Base-by-base conservation (phyloP, 1,140 invertebrate species). In the Tenebrio molitor region DNA sequence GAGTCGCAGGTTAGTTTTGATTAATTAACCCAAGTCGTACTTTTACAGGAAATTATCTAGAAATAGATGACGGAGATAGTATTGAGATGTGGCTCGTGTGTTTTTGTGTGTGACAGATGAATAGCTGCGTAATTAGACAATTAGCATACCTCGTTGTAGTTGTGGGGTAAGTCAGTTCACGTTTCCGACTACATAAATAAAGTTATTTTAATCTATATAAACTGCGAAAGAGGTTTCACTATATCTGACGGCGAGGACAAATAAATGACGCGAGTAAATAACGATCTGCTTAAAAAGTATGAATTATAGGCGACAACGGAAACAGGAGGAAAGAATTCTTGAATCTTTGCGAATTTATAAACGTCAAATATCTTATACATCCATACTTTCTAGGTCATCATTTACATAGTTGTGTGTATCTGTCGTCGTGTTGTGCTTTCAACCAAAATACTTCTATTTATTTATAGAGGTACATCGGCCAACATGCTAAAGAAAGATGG, bases 391-490 rank as follows among this genome's bases (percentile, higher is more conserved):
- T 46, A 12, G 42, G 42, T 46, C 42, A 33, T 29, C 58, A 64
- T 64, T 64, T 64, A 64, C 58, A 29, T 36, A 64, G 14, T 25
- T 62, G 21, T 62, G 12, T 14, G 53, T 29, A 33, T 34, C 2
- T 64, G 14, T 64, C 29, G 29, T 34, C 58, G 25, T n/a, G n/a
- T 33, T 64, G 8, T 17, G 58, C 58, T 64, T 64, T 64, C 58
- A 64, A 64, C 58, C 15, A n/a, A 64, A 64, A 64, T 64, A 64
- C 53, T 33, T 17, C 15, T 36, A 36, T 64, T 64, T 64, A 64
- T 64, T 64, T 64, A 64, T 64, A 64, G 58, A 34, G 58, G n/a
- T 17, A 5, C 4, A 46, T 46, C 16, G n/a, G 36, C 29, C 29
- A 33, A 33, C 36, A 39, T 39, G 36, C 36, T 46, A 17, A 46